Evolutionary conservation across 2,888 invertebrate genomes (phyloP), one percentile per base, ranked within the genome.

Genomic region (Dryocosmus kuriphilus): DNA sequence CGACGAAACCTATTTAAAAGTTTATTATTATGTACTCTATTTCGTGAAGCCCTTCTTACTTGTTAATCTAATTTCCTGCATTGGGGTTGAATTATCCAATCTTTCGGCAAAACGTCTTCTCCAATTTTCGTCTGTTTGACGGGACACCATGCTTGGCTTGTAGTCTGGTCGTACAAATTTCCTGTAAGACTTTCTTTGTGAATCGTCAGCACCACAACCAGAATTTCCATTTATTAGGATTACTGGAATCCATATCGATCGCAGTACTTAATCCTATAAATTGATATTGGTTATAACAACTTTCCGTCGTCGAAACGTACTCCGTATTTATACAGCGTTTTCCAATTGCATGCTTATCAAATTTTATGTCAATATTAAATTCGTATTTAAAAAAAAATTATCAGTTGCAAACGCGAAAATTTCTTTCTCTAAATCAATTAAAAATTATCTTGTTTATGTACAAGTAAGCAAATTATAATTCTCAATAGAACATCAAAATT

Each of bases 81-180:
- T 51, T 51, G 2, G 2, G n/a, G 0, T n/a, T n/a, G 51, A n/a
- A 51, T 51, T 51, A n/a, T n/a, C 51, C n/a, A 51, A 62, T 30
- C 30, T 16, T 62, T 62, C 32, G 5, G 62, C n/a, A 62, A 62
- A 16, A 9, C 62, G 62, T n/a, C n/a, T 30, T 62, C 32, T 62
- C 8, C 62, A 62, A 32, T 14, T 5, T 16, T 35, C 6, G 2
- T 61, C 7, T 27, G 61, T 61, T 61, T 61, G 61, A 30, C 24
- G 16, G 27, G 62, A 62, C 5, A 62, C 32, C 8, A 62, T 62
- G 35, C 61, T 62, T n/a, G 32, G 9, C 32, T 35, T 62, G 62
- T 27, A 62, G 14, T 35, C n/a, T 35, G 35, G 62, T 3, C 35
- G 62, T 62, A 62, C 6, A 35, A 62, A 35, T 35, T 27, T 30